Evolutionary conservation across 2,113 vertebrate species (phyloP).

Genomic region (Eudyptes chrysolophus): DNA sequence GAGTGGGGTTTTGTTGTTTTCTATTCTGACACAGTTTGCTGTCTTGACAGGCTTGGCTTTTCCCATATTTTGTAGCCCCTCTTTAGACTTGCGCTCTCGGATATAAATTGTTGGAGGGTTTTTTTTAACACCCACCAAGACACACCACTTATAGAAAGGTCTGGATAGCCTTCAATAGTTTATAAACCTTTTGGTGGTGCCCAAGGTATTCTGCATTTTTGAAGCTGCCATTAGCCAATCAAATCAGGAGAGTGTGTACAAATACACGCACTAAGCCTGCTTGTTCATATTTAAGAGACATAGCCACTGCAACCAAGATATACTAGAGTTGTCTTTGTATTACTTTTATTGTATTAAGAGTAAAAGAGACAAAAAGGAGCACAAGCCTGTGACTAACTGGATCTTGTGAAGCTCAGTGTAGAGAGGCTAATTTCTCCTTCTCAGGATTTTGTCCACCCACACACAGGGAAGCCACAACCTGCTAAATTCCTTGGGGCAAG

Average conservation of each 20-base stretch:
- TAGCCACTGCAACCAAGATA: not conserved
- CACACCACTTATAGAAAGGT: not conserved
- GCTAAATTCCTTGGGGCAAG: not conserved
- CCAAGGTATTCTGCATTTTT: not conserved
- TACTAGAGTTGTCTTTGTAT: not conserved
- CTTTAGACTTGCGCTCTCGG: not conserved
- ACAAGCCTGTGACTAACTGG: not conserved
- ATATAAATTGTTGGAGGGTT: not conserved
- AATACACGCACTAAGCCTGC: not conserved
- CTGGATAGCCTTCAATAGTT: not conserved
- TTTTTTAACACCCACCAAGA: not conserved
- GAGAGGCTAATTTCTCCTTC: not conserved
- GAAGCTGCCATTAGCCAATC: not conserved
- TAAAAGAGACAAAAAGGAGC: not conserved
- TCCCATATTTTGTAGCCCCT: not conserved
- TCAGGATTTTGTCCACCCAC: not conserved
- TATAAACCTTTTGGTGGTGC: not conserved
- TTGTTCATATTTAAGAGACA: not conserved
- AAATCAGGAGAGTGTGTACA: not conserved
- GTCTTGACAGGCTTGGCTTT: not conserved
- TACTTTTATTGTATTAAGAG: not conserved
- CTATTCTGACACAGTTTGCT: not conserved
- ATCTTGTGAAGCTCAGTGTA: not conserved
- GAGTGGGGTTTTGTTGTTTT: not conserved
- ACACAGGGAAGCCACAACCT: not conserved